Conservation (phyloP, 2,113 vertebrate genomes). For the Abramis brama region DNA sequence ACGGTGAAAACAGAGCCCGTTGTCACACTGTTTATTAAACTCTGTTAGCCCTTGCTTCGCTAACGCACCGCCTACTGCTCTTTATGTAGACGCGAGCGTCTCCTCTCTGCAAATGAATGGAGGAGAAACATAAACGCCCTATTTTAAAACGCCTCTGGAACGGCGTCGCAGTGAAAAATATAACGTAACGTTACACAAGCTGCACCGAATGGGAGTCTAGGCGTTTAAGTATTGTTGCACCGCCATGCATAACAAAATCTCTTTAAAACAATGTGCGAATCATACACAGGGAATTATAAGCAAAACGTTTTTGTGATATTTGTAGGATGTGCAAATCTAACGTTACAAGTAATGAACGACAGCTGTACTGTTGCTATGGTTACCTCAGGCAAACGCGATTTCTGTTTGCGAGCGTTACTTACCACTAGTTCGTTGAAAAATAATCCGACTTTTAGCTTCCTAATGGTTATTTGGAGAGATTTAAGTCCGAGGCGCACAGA, state of each 20-base stretch:
- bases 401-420: not conserved
- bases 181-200: constrained; percentile 1
- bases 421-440: not conserved
- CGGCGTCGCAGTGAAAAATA: constrained; percentile 66
- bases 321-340: not conserved
- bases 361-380: not conserved
- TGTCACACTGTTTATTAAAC: not conserved
- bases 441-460: not conserved
- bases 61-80: constrained; percentile 51
- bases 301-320: not conserved
- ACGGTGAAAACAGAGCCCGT: not conserved
- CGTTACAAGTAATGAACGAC: not conserved
- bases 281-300: not conserved
- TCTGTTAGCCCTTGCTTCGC: not conserved
- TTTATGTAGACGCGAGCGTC: constrained; percentile 61
- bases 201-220: constrained; percentile 63
- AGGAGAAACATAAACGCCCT: constrained; percentile 72
- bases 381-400: not conserved
- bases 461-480: not conserved
- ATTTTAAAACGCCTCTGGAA: constrained; percentile 61
- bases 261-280: not conserved
- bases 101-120: constrained; percentile 74
- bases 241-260: not conserved
- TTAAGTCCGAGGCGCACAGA: not conserved
- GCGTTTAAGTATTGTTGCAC: constrained; percentile 66